A percentile compares a stretch with the other conserved stretches of the same genome.
Conservation (phyloP, 2,888 invertebrate species). For the Nebria brevicollis region DNA sequence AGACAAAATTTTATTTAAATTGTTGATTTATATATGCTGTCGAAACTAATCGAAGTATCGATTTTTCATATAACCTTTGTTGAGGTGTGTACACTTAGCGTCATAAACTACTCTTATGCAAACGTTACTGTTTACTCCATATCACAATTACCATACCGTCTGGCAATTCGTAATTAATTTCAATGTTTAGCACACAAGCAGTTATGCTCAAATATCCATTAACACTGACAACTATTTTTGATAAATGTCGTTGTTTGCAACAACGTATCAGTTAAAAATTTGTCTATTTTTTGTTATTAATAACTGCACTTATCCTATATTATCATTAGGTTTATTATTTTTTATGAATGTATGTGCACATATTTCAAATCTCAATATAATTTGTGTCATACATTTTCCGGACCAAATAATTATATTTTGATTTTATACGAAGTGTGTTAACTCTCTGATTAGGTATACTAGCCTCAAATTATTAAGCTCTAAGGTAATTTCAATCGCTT, state of each 20-base stretch:
- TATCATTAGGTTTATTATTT: no score
- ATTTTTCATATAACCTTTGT: conserved; percentile 10
- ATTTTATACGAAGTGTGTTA: no score
- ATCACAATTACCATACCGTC: conserved; percentile 27
- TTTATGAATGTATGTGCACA: no score
- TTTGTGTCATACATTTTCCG: no score
- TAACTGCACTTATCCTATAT: not conserved
- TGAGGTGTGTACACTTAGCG: conserved; percentile 17
- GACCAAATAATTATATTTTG: no score
- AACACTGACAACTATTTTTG: not conserved
- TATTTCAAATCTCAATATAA: no score
- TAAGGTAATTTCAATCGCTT: not conserved
- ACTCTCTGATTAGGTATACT: no score
- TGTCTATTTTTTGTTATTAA: not conserved
- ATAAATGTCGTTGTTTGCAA: not conserved
- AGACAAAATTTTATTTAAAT: no score
- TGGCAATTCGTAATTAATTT: conserved; percentile 30
- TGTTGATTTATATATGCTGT: not conserved
- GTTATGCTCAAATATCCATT: not conserved
- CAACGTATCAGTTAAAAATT: no score
- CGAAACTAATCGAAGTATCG: conserved; percentile 23
- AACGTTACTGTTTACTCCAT: conserved; percentile 26
- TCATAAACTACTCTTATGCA: conserved; percentile 36
- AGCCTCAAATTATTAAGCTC: not conserved
- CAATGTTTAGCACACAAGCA: not conserved